These are phyloP conservation scores for Galerucella nymphaeae DNA, from an alignment of 2,888 invertebrate genomes.

Conservation along the genomic window DNA sequence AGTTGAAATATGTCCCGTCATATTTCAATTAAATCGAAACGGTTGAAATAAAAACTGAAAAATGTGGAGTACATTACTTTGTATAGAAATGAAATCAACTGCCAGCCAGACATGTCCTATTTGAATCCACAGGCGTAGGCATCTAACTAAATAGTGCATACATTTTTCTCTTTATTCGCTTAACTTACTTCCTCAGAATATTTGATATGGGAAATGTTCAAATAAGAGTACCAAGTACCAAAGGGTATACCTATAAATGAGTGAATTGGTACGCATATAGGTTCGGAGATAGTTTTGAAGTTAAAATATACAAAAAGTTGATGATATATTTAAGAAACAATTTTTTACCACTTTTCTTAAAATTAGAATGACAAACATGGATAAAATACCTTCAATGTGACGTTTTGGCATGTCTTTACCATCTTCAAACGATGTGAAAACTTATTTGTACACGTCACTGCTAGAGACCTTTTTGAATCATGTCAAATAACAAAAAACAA, in stretches of 20 bases:
- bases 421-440: neutral
- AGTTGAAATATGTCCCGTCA: slow-evolving; percentile 54
- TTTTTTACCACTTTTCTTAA: too few relatives aligned
- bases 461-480: slow-evolving; percentile 38
- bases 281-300: too few relatives aligned
- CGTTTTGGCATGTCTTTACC: too few relatives aligned
- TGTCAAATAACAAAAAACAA: slow-evolving; percentile 54
- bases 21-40: slow-evolving; percentile 56
- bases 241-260: too few relatives aligned
- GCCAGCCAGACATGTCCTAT: slow-evolving; percentile 54
- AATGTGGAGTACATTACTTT: slow-evolving; percentile 52
- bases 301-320: too few relatives aligned
- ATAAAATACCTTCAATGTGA: too few relatives aligned
- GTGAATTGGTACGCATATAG: too few relatives aligned
- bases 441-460: neutral
- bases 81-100: slow-evolving; percentile 53
- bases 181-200: too few relatives aligned
- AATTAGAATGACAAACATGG: too few relatives aligned
- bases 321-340: too few relatives aligned
- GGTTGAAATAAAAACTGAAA: slow-evolving; percentile 53
- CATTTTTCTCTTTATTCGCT: neutral
- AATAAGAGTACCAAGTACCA: too few relatives aligned
- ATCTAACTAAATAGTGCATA: neutral
- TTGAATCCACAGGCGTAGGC: slow-evolving; percentile 36
- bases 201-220: too few relatives aligned